Evolutionary conservation across 1,140 invertebrate species (phyloP).

Genomic region (Drosophila ficusphila): DNA sequence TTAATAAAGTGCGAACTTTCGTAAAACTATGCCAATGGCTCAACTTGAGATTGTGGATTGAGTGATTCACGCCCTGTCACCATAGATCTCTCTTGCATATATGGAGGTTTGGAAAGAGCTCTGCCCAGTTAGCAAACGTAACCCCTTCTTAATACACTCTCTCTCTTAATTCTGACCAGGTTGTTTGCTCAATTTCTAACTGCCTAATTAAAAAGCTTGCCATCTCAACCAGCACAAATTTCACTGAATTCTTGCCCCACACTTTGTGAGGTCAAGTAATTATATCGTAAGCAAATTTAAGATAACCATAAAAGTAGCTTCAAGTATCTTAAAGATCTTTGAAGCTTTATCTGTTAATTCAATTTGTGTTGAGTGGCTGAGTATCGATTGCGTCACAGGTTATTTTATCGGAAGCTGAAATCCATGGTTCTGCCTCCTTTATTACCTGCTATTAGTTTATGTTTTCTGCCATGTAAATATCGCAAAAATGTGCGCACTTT

Average conservation of each 20-base stretch:
- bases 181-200: conserved; percentile 30
- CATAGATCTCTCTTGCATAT: background rate
- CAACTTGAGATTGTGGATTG: conserved; percentile 28
- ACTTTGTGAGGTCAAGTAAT: conserved; percentile 1
- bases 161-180: conserved; percentile 4
- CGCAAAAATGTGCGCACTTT: conserved; percentile 22
- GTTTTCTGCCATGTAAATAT: conserved; percentile 12
- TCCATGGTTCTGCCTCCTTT: conserved; percentile 10
- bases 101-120: conserved; percentile 15
- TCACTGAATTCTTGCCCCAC: conserved; percentile 8
- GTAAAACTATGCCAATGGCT: conserved; percentile 6
- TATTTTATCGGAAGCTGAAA: conserved; percentile 7
- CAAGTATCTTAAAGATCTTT: background rate
- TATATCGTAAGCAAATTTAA: conserved; percentile 1
- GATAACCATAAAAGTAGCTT: too few species aligned
- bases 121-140: conserved; percentile 20
- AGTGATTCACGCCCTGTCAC: conserved; percentile 54
- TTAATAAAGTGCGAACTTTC: conserved; percentile 32
- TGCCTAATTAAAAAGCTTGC: conserved; percentile 24
- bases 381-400: conserved; percentile 1
- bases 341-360: background rate
- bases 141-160: conserved; percentile 1
- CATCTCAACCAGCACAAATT: conserved; percentile 7
- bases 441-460: background rate
- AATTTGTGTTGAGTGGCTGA: conserved; percentile 1